phyloP scores from a whole-genome alignment of 2,797 vertebrate species.

The Oreochromis mossambicus region DNA sequence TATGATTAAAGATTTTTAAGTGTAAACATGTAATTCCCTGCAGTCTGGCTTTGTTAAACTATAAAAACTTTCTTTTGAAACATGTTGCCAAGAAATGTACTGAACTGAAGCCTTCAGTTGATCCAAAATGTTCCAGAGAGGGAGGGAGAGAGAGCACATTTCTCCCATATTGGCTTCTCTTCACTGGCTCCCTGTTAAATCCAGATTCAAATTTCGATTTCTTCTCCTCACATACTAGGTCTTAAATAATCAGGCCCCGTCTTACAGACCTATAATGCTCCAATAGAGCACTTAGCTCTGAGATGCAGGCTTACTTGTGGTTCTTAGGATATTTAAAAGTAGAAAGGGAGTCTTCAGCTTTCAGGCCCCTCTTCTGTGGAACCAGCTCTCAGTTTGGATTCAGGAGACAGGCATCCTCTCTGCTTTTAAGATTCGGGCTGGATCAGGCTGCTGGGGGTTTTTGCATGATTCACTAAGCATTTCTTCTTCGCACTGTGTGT shows the following conservation, averaged over 20 bases:
- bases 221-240: neutral
- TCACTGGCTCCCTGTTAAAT: neutral
- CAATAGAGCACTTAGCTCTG: neutral
- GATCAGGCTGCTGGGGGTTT: neutral
- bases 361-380: neutral
- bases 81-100: neutral
- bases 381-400: neutral
- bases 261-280: neutral
- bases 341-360: neutral
- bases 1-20: neutral
- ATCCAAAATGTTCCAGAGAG: rapidly evolving
- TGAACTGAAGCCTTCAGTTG: neutral
- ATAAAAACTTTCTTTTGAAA: neutral
- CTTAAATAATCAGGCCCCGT: neutral
- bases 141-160: neutral
- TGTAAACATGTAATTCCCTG: neutral
- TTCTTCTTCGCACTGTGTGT: neutral
- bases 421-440: neutral
- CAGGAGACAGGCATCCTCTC: neutral
- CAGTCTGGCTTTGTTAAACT: neutral
- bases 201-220: neutral
- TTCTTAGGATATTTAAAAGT: neutral
- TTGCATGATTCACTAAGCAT: neutral
- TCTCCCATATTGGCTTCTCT: neutral
- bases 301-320: neutral